Percentiles rank a stretch among this genome's conserved stretches.
Conservation (phyloP, 2,113 vertebrate genomes). For the Rhipidura dahli region DNA sequence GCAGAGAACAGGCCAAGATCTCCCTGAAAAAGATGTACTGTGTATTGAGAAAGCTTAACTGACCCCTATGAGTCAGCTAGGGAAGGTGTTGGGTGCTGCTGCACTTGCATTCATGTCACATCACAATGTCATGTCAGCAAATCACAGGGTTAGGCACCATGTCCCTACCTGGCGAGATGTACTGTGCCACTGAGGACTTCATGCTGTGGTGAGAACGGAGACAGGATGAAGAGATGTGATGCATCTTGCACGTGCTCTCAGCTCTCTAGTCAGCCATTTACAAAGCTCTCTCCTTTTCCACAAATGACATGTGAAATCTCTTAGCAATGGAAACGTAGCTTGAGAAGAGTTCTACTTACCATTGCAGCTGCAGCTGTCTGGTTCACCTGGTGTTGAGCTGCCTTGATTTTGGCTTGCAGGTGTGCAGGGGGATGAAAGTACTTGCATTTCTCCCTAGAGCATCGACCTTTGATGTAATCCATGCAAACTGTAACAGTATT, state of each 20-base stretch:
- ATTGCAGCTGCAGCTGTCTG: constrained; percentile 84
- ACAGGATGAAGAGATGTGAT: background rate
- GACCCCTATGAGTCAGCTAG: background rate
- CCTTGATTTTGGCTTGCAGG: constrained; percentile 98
- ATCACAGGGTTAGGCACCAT: background rate
- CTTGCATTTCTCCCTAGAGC: constrained; percentile 97
- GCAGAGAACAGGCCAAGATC: background rate
- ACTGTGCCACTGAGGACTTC: background rate
- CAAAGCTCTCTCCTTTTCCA: background rate
- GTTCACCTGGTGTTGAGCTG: constrained; percentile 94
- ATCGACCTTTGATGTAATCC: constrained; percentile 99
- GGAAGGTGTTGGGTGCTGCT: background rate
- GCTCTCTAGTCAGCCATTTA: constrained; percentile 1
- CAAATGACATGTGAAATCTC: background rate
- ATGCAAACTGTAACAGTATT: constrained; percentile 98
- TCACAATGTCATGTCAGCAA: background rate
- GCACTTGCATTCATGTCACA: background rate
- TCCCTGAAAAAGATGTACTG: background rate
- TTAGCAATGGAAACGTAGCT: background rate
- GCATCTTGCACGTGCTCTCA: background rate
- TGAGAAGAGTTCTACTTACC: constrained; percentile 76
- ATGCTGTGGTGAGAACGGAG: background rate
- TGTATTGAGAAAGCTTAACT: background rate
- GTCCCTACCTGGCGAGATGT: background rate
- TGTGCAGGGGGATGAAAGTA: constrained; percentile 98